Evolutionary conservation across 2,797 vertebrate genomes (phyloP).

Genomic region (Microcaecilia unicolor): DNA sequence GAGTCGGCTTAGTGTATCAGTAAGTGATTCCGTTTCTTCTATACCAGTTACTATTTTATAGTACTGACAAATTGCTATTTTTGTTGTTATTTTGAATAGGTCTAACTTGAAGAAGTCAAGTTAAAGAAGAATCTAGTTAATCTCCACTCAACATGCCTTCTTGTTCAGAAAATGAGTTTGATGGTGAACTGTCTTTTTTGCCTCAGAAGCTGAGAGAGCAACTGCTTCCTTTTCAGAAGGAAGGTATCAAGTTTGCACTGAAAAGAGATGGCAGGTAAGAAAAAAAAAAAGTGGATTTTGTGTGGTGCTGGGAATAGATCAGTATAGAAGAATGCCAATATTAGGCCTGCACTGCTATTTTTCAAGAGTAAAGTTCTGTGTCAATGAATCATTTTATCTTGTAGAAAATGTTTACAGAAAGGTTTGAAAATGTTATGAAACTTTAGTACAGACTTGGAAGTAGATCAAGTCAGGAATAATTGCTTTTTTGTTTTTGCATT

Average conservation of each 20-base stretch:
- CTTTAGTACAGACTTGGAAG: no score
- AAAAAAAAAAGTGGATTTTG: no score
- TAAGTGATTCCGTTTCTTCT: not conserved
- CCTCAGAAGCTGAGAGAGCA: slow-evolving; percentile 74
- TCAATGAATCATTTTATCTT: no score
- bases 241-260: slow-evolving; percentile 81
- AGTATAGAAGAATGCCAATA: no score
- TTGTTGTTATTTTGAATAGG: slow-evolving; percentile 21
- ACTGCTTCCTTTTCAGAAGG: slow-evolving; percentile 83
- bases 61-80: not conserved
- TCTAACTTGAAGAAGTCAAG: slow-evolving; percentile 31
- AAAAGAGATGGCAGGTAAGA: slow-evolving; percentile 77
- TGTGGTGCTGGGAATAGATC: no score
- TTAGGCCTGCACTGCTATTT: no score
- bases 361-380: no score
- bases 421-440: no score
- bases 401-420: no score
- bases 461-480: no score
- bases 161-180: slow-evolving; percentile 42
- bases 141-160: slow-evolving; percentile 4
- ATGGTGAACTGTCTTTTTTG: slow-evolving; percentile 59
- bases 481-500: no score
- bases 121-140: slow-evolving; percentile 15
- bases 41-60: not conserved
- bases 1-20: no score